Evolutionary conservation across 2,797 vertebrate species (phyloP), one percentile per base, ranked within the genome.

Genomic region (Astyanax mexicanus): DNA sequence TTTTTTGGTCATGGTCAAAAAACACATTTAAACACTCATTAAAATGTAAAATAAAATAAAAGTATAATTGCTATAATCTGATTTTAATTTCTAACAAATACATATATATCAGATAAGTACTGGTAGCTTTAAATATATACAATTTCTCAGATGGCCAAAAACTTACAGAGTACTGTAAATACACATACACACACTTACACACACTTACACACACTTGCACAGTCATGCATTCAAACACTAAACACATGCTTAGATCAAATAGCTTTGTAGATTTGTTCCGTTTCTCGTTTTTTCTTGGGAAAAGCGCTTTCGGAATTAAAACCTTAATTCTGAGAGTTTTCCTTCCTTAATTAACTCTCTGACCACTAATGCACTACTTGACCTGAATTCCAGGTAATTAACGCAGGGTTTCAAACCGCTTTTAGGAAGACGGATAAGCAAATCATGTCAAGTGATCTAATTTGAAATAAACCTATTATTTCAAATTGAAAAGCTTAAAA

Each of bases 381-480:
- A 83, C 58, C 77, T 69, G 32, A 42, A 60, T 77, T 80, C 32
- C 51, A 44, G 35, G 49, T 62, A 58, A 25, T 66, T 75, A 75
- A 74, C 72, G 64, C 25, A 25, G 54, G 4, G 19, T 35, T 66
- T 32, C 74, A 67, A 55, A 69, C 13, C 25, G 25, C 40, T 61
- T 12, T 79, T 61, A 69, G 52, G n/a, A 61, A 67, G 38, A 74
- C 62, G 45, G 60, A 70, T 42, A 52, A 27, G 4, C 21, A 66
- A 69, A 69, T 65, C 38, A 37, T 57, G 60, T 80, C 71, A 81
- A 84, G 64, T 62, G 77, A 73, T 80, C 55, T 77, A 72, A 51
- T 83, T 85, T 67, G 19, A 51, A 57, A 72, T 82, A 86, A 87
- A 84, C 82, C 78, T 79, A 85, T 89, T 88, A 87, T 57, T 72